A percentile compares a stretch with the other conserved stretches of the same genome.
Evolutionary conservation across 2,888 invertebrate genomes (phyloP).

Genomic region (Nesidiocoris tenuis): DNA sequence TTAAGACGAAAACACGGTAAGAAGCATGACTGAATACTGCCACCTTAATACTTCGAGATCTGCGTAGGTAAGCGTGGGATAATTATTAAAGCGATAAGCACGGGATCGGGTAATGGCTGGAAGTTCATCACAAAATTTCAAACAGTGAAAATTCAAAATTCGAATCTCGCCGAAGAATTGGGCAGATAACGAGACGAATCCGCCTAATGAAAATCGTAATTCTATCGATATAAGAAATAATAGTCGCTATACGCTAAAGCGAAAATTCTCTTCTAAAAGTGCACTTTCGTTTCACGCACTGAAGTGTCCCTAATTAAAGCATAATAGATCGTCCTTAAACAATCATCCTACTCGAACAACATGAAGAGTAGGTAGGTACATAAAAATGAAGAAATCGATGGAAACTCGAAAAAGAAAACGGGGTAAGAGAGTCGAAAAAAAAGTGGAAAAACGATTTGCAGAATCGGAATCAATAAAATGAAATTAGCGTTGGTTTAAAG

Average conservation of each 20-base stretch:
- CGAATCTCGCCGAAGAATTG: no score
- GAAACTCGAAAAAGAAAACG: background rate
- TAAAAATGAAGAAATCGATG: slow-evolving; percentile 2
- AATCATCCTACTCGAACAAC: background rate
- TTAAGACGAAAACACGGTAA: no score
- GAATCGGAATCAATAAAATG: slow-evolving; percentile 36
- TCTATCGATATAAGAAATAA: no score
- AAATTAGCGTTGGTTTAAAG: slow-evolving; percentile 36
- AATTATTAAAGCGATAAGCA: background rate
- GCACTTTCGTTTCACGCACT: background rate
- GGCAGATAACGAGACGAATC: no score
- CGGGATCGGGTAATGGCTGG: background rate
- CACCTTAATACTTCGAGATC: background rate
- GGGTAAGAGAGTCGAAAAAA: slow-evolving; percentile 8
- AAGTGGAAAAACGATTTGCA: background rate
- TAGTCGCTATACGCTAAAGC: background rate
- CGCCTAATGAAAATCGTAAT: no score
- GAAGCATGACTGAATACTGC: no score
- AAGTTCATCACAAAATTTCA: background rate
- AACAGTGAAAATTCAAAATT: no score
- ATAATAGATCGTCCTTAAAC: background rate
- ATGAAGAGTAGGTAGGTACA: background rate
- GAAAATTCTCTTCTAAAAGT: background rate
- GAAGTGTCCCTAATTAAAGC: background rate
- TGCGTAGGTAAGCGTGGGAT: background rate